A percentile compares a stretch with the other conserved stretches of the same genome.
Evolutionary conservation across 1,140 invertebrate genomes (phyloP).

Genomic region (Piezodorus guildinii): DNA sequence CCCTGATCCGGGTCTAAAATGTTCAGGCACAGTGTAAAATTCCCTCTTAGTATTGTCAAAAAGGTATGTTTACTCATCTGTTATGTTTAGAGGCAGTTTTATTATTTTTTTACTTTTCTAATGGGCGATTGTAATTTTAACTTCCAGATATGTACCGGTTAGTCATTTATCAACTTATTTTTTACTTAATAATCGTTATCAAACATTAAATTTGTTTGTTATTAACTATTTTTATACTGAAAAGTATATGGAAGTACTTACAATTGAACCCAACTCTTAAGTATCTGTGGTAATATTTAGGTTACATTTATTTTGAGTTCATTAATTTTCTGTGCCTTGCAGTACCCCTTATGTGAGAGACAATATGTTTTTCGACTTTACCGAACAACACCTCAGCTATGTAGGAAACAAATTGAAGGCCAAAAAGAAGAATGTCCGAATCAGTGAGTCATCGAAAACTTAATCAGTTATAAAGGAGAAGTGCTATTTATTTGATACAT

Average conservation of each 20-base stretch:
- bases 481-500: neutral
- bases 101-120: neutral
- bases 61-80: neutral
- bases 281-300: neutral
- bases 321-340: neutral
- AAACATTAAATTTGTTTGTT: neutral
- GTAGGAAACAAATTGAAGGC: neutral
- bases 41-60: neutral
- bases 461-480: neutral
- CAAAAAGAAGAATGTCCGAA: slow-evolving; percentile 19
- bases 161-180: neutral
- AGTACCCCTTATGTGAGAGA: slow-evolving; percentile 1
- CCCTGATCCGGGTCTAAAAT: slow-evolving; percentile 15
- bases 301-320: neutral
- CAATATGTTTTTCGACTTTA: slow-evolving; percentile 6
- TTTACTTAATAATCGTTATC: neutral
- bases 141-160: neutral
- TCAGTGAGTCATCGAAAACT: slow-evolving; percentile 6
- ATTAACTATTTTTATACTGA: neutral
- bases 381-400: neutral
- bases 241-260: neutral
- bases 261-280: neutral
- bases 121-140: neutral
- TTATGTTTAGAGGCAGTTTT: neutral
- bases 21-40: slow-evolving; percentile 14